Conservation (phyloP, 2,888 invertebrate genomes). For the Cosmorhoe ocellata region DNA sequence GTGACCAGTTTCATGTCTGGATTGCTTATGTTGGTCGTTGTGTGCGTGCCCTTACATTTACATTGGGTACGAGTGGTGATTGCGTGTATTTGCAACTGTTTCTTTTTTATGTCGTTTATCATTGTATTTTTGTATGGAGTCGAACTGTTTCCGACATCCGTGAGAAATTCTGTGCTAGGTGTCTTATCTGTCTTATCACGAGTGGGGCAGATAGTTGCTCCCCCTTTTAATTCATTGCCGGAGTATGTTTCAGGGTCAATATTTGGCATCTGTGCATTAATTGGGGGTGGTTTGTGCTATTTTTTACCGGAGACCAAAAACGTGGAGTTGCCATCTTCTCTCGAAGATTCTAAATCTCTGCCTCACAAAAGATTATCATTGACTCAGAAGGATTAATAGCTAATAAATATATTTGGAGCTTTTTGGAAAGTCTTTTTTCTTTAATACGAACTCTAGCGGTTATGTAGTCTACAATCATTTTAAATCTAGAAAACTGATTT, state of each 20-base stretch:
- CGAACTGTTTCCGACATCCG: conserved; percentile 92
- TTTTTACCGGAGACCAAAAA: conserved; percentile 84
- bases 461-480: too few species aligned
- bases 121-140: conserved; percentile 92
- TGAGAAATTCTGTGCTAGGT: conserved; percentile 92
- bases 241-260: conserved; percentile 60
- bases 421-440: too few species aligned
- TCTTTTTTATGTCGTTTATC: conserved; percentile 90
- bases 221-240: conserved; percentile 85
- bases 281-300: conserved; percentile 84
- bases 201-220: conserved; percentile 90
- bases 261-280: conserved; percentile 85
- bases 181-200: conserved; percentile 90
- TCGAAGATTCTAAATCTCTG: conserved; percentile 52
- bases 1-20: conserved; percentile 72
- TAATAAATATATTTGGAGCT: too few species aligned
- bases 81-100: conserved; percentile 88
- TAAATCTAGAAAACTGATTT: too few species aligned
- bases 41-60: conserved; percentile 45
- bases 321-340: conserved; percentile 54
- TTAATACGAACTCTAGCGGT: too few species aligned
- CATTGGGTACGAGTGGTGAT: conserved; percentile 79
- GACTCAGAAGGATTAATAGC: conserved; percentile 2
- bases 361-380: conserved; percentile 18
- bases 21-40: conserved; percentile 52